Conservation (phyloP, 2,888 invertebrate genomes). For the Quadroppia sp. region DNA sequence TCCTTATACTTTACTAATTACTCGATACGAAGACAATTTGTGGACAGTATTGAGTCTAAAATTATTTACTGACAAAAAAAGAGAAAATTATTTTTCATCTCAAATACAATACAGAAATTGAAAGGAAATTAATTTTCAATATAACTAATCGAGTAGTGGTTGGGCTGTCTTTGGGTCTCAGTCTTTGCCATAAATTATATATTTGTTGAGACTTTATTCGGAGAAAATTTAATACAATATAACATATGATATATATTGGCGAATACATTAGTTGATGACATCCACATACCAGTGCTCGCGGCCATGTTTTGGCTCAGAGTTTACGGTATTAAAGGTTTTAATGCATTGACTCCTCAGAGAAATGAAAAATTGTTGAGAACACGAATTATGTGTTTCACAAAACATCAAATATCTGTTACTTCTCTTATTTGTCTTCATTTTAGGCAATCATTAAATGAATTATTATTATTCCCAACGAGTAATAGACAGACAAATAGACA, state of each 20-base stretch:
- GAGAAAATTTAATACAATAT: slow-evolving; percentile 4
- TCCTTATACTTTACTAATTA: slow-evolving; percentile 38
- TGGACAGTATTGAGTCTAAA: slow-evolving; percentile 7
- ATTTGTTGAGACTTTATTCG: neutral
- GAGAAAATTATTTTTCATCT: neutral
- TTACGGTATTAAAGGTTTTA: slow-evolving; percentile 36
- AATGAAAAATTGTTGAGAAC: slow-evolving; percentile 26
- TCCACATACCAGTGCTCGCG: slow-evolving; percentile 30
- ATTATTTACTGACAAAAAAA: neutral
- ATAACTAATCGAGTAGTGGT: neutral
- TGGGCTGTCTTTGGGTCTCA: neutral
- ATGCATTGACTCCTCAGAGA: slow-evolving; percentile 33
- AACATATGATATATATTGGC: neutral
- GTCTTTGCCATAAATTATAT: slow-evolving; percentile 1
- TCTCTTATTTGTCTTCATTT: slow-evolving; percentile 34
- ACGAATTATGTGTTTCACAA: slow-evolving; percentile 19
- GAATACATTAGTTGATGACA: slow-evolving; percentile 38
- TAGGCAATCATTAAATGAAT: slow-evolving; percentile 26
- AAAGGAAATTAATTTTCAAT: neutral
- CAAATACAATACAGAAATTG: neutral
- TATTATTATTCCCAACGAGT: slow-evolving; percentile 30
- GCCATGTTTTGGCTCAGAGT: slow-evolving; percentile 32
- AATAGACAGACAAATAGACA: neutral
- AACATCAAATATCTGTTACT: slow-evolving; percentile 30
- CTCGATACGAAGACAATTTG: slow-evolving; percentile 11